phyloP scores from a whole-genome alignment of 2,888 invertebrate genomes.

The Plutella xylostella region DNA sequence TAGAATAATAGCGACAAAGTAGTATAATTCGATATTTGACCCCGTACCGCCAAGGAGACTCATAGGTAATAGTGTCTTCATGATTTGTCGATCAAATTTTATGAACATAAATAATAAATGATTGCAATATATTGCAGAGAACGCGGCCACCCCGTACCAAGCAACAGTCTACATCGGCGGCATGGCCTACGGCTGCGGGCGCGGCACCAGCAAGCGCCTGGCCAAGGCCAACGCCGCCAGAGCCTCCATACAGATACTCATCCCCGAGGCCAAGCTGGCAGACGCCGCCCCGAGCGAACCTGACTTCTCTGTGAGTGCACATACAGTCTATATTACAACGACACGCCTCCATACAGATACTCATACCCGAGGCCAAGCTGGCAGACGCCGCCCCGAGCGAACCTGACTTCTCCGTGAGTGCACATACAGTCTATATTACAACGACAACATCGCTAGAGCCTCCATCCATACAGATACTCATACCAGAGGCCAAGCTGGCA shows the following conservation, averaged over 20 bases:
- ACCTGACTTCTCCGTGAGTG: not conserved
- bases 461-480: not conserved
- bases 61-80: no score
- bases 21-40: no score
- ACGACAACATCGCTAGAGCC: not conserved
- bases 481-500: not conserved
- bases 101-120: not conserved
- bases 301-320: slow-evolving; percentile 41
- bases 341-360: slow-evolving; percentile 80
- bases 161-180: slow-evolving; percentile 93
- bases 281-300: slow-evolving; percentile 29
- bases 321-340: not conserved
- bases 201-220: slow-evolving; percentile 94
- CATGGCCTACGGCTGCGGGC: slow-evolving; percentile 94
- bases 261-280: slow-evolving; percentile 91
- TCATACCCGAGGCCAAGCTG: slow-evolving; percentile 76
- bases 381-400: not conserved
- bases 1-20: no score
- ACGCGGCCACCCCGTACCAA: slow-evolving; percentile 93
- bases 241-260: slow-evolving; percentile 89
- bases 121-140: slow-evolving; percentile 66
- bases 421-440: not conserved
- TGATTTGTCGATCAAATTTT: no score
- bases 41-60: no score
- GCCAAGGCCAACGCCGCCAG: slow-evolving; percentile 96